A percentile compares a stretch with the other conserved stretches of the same genome.
Conservation (phyloP, 2,797 vertebrate genomes). For the Pyrocephalus nanus region DNA sequence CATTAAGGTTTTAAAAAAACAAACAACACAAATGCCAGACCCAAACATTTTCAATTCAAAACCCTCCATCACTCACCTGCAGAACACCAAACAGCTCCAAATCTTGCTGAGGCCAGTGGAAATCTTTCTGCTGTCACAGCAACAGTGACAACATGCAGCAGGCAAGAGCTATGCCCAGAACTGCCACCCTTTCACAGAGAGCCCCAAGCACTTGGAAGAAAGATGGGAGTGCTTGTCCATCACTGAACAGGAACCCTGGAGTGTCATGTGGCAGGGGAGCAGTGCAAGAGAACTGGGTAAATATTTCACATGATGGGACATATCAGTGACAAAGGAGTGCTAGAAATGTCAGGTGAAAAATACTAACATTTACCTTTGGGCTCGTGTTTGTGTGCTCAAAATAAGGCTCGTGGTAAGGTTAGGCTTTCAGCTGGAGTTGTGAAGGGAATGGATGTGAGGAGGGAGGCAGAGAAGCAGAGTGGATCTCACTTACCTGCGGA, state of each 20-base stretch:
- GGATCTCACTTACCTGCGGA: constrained; percentile 82
- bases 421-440: not conserved
- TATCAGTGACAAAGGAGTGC: not conserved
- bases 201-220: not conserved
- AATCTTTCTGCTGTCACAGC: not conserved
- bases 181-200: not conserved
- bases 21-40: not conserved
- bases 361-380: not conserved
- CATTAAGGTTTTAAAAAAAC: not conserved
- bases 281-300: not conserved
- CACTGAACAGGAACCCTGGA: not conserved
- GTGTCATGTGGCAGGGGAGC: not conserved
- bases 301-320: not conserved
- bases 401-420: not conserved
- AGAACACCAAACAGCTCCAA: not conserved
- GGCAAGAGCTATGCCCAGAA: not conserved
- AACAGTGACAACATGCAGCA: not conserved
- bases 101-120: not conserved
- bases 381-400: not conserved
- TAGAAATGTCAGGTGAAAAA: not conserved
- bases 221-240: not conserved
- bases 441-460: not conserved
- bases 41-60: not conserved
- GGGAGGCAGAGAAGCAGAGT: not conserved
- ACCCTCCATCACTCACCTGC: not conserved